Evolutionary conservation across 2,888 invertebrate species (phyloP), one percentile per base, ranked within the genome.

Genomic region (Ophion costatus): DNA sequence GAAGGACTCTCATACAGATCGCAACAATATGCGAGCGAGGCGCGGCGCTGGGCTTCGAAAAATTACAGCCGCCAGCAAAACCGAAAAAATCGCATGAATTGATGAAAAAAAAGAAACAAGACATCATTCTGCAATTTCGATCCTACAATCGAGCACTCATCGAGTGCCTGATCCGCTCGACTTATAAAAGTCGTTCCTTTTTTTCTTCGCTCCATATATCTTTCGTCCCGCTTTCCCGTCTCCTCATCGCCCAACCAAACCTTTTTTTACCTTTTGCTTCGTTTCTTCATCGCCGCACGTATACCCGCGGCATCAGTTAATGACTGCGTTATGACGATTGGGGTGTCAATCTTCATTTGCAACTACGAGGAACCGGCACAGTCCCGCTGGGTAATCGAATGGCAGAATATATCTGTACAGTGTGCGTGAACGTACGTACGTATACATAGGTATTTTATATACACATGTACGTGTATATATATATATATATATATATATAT

Each of bases 341-440:
- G 89, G 82, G 89, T 90, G 91, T 91, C 91, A 91, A 91, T 92
- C 91, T 90, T 90, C 89, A 91, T 92, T 91, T 91, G 88, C 85
- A 87, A 86, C 88, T 89, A 87, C 87, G 87, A 87, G 83, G 87
- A 88, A 86, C 82, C 84, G 74, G 64, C 78, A 82, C 80, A 82
- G 86, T 81, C 82, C 85, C 85, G 85, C 85, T 85, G 85, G 73
- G 85, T 80, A 85, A 84, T 82, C 82, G 83, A 84, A 85, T 81
- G 79, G 76, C 73, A 63, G 69, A 82, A 80, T 67, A 78, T 64
- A 73, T 73, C 51, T 71, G 63, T 63, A 24, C 10, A 20, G 20
- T 22, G 77, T 45, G 80, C 74, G 66, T 73, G 38, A 10, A 59
- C 20, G 45, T 51, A 64, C 5, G 71, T 70, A 33, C 29, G 51